Evolutionary conservation across 2,797 vertebrate species (phyloP).

Genomic region (Danio kyathit): DNA sequence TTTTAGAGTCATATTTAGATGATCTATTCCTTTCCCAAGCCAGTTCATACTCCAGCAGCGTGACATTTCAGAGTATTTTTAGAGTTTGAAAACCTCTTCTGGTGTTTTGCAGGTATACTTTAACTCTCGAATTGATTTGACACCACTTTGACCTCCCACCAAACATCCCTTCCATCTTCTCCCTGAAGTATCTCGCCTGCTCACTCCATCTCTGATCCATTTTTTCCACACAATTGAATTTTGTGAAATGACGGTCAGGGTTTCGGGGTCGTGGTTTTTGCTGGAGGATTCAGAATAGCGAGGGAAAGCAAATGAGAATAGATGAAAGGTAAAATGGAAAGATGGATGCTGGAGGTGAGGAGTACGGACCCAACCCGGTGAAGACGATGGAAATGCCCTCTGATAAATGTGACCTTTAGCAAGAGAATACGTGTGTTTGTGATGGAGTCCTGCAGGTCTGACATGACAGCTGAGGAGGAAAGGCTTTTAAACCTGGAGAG

Average conservation of each 20-base stretch:
- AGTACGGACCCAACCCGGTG: not conserved
- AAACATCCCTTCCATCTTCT: slow-evolving; percentile 9
- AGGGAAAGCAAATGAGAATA: not conserved
- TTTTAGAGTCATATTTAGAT: too few relatives aligned
- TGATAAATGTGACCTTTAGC: slow-evolving; percentile 46
- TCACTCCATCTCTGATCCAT: not conserved
- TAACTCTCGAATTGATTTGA: slow-evolving; percentile 2
- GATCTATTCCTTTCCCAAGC: not conserved
- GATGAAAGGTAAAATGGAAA: not conserved
- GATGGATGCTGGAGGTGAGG: slow-evolving; percentile 1
- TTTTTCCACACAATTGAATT: slow-evolving; percentile 16
- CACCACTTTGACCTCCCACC: slow-evolving; percentile 13
- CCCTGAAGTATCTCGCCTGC: not conserved
- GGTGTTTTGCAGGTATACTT: not conserved
- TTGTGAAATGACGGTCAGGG: not conserved
- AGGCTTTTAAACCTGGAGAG: slow-evolving; percentile 16
- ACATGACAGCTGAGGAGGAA: slow-evolving; percentile 12
- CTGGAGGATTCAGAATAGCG: not conserved
- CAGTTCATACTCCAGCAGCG: not conserved
- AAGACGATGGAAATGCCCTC: slow-evolving; percentile 16
- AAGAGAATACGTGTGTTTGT: not conserved
- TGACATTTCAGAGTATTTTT: not conserved
- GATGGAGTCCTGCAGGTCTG: slow-evolving; percentile 29
- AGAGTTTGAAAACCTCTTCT: not conserved
- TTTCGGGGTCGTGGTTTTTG: not conserved